phyloP scores from a whole-genome alignment of 2,113 vertebrate genomes.

The Collichthys lucidus region DNA sequence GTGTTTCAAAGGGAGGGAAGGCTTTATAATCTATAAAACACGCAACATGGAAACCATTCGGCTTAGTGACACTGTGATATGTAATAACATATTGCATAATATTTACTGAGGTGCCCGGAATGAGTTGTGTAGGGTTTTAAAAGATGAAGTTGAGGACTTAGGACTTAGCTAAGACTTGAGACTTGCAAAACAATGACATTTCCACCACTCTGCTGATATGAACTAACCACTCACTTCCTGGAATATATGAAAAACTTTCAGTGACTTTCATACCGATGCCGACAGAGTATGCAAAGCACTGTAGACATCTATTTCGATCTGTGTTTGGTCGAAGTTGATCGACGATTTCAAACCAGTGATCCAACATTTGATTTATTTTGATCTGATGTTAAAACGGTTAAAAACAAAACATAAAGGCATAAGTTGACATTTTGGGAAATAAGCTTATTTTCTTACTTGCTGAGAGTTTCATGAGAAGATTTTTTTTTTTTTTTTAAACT shows the following conservation, averaged over 20 bases:
- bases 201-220: not conserved
- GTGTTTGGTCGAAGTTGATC: not conserved
- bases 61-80: not conserved
- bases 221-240: not conserved
- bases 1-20: not conserved
- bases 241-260: not conserved
- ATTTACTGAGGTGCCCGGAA: not conserved
- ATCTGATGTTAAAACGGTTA: not conserved
- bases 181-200: not conserved
- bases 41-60: not conserved
- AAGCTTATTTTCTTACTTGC: too few relatives aligned
- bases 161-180: not conserved
- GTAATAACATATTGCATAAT: not conserved
- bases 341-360: not conserved
- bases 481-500: too few relatives aligned
- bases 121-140: not conserved
- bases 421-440: not conserved
- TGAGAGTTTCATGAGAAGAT: too few relatives aligned
- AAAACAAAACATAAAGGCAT: not conserved
- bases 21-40: not conserved
- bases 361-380: not conserved
- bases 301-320: not conserved
- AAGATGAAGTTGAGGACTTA: not conserved
- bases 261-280: not conserved
- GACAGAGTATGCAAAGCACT: not conserved